Conservation (phyloP, 2,888 invertebrate species). For the Ochropleura plecta region DNA sequence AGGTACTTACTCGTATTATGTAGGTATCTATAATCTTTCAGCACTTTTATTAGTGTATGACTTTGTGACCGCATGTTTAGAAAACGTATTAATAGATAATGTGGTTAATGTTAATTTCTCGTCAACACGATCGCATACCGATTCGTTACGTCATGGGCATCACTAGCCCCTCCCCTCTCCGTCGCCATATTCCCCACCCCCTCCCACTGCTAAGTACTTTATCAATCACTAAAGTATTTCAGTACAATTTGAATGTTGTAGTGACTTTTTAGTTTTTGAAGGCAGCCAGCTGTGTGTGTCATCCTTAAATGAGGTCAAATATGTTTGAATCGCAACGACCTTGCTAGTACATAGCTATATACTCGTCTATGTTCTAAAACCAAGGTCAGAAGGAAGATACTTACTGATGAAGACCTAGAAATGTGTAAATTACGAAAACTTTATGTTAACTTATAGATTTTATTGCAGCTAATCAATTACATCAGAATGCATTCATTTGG, state of each 20-base stretch:
- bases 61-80: slow-evolving; percentile 36
- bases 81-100: slow-evolving; percentile 43
- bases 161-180: slow-evolving; percentile 67
- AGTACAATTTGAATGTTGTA: slow-evolving; percentile 56
- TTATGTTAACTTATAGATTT: slow-evolving; percentile 6
- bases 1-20: slow-evolving; percentile 25
- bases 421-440: neutral
- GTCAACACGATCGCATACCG: slow-evolving; percentile 83
- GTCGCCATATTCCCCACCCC: slow-evolving; percentile 45
- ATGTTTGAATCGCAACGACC: slow-evolving; percentile 69
- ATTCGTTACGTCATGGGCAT: slow-evolving; percentile 85
- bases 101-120: slow-evolving; percentile 77
- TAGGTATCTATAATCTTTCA: slow-evolving; percentile 25
- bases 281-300: slow-evolving; percentile 55
- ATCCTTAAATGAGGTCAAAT: slow-evolving; percentile 73
- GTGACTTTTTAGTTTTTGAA: slow-evolving; percentile 55
- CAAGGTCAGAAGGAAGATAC: slow-evolving; percentile 58
- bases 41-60: slow-evolving; percentile 27
- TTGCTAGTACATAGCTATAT: slow-evolving; percentile 57
- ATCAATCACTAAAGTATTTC: slow-evolving; percentile 79
- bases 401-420: slow-evolving; percentile 18
- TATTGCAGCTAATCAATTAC: slow-evolving; percentile 33
- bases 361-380: slow-evolving; percentile 25
- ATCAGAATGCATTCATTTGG: slow-evolving; percentile 38
- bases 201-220: slow-evolving; percentile 71